Conservation (phyloP, 2,113 vertebrate genomes). For the Emydura subglobosa region DNA sequence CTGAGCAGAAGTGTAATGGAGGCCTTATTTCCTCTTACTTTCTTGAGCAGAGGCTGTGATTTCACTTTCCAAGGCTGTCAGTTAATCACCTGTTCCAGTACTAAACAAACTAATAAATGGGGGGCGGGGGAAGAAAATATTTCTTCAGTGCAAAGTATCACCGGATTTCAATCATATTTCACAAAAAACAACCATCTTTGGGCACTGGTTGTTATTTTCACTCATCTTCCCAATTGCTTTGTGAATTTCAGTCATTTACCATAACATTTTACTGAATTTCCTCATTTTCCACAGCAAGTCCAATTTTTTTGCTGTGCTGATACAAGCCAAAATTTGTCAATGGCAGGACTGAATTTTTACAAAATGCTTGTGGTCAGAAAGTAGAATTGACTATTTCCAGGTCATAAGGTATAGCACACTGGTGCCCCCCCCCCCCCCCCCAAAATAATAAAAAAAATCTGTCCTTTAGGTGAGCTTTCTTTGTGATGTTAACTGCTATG, state of each 20-base stretch:
- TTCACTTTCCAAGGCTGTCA: background rate
- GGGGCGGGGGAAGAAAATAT: background rate
- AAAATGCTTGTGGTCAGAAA: background rate
- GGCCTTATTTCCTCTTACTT: background rate
- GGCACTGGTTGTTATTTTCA: background rate
- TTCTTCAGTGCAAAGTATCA: background rate
- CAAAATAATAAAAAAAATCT: background rate
- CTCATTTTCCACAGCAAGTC: background rate
- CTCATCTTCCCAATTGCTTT: background rate
- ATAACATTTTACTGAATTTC: background rate
- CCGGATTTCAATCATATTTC: background rate
- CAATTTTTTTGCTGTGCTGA: background rate
- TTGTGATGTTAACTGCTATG: background rate
- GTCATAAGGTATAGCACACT: background rate
- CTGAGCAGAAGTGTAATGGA: background rate
- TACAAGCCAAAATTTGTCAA: background rate
- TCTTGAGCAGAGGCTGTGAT: background rate
- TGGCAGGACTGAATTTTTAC: background rate
- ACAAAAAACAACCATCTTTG: background rate
- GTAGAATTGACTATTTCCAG: background rate
- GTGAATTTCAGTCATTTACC: background rate
- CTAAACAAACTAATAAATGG: background rate
- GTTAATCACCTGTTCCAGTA: background rate
- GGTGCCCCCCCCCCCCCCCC: background rate
- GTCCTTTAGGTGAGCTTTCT: conserved; percentile 36